Evolutionary conservation across 30 jellyfish, hydroid and myxozoan genomes (phyloP).

Genomic region (Mastigias papua): DNA sequence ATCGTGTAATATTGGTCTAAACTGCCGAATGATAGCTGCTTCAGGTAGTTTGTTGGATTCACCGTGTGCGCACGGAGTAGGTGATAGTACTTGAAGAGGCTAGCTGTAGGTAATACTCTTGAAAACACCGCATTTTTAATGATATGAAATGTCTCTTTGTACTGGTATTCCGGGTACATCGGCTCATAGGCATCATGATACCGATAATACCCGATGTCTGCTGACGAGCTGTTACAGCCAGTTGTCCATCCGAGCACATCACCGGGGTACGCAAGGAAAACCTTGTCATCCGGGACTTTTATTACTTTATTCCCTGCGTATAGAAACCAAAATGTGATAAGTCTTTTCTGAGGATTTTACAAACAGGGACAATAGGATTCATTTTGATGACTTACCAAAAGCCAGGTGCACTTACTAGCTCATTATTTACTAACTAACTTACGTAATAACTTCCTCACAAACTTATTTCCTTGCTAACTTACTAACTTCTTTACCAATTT

Average conservation of each 20-base stretch:
- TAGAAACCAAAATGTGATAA: too few relatives aligned
- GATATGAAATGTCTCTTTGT: slow-evolving; percentile 32
- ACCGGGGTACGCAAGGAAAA: slow-evolving; percentile 57
- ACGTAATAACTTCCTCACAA: too few relatives aligned
- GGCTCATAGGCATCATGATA: slow-evolving; percentile 20
- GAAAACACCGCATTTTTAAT: slow-evolving; percentile 26
- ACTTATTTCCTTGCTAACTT: too few relatives aligned
- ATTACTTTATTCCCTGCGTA: slow-evolving; percentile 43
- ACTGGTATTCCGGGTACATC: slow-evolving; percentile 51
- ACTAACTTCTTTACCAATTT: too few relatives aligned
- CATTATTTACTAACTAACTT: too few relatives aligned
- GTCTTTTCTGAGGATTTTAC: too few relatives aligned
- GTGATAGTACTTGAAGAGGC: slow-evolving; percentile 33
- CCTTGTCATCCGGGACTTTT: slow-evolving; percentile 53
- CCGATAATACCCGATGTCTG: slow-evolving; percentile 41
- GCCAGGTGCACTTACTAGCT: too few relatives aligned
- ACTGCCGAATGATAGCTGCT: slow-evolving; percentile 34
- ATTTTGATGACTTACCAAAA: too few relatives aligned
- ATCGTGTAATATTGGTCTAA: slow-evolving; percentile 49
- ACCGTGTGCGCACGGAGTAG: slow-evolving; percentile 55
- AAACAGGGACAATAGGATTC: too few relatives aligned
- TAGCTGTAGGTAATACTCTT: slow-evolving; percentile 27
- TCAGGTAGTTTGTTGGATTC: slow-evolving; percentile 61
- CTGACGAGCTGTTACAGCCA: slow-evolving; percentile 27
- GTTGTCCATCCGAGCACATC: slow-evolving; percentile 61